A percentile compares a stretch with the other conserved stretches of the same genome.
These are phyloP conservation scores for Leptoteleia sp. DNA, from an alignment of 1,140 invertebrate genomes.

Conservation along the genomic window DNA sequence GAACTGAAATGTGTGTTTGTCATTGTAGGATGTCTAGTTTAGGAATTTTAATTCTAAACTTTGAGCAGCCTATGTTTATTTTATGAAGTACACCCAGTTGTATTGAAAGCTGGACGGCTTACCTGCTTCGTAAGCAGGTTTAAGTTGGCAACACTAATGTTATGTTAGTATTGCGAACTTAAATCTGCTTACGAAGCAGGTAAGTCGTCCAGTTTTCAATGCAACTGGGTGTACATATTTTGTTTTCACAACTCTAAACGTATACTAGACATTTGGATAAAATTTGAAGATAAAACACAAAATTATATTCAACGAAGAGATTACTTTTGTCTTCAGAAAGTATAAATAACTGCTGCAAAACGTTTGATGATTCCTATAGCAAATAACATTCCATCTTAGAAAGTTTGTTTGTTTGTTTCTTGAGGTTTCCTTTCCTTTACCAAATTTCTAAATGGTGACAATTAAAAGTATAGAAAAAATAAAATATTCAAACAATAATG, in stretches of 20 bases:
- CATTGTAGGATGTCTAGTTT: constrained; percentile 16
- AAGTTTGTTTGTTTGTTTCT: constrained; percentile 39
- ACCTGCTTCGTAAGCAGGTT: too few species aligned
- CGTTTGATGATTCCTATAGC: constrained; percentile 42
- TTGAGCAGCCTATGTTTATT: too few species aligned
- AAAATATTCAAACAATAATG: too few species aligned
- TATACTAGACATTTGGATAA: constrained; percentile 13
- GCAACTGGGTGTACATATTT: too few species aligned
- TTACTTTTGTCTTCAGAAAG: not conserved
- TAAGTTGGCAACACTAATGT: too few species aligned
- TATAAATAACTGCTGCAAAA: constrained; percentile 19
- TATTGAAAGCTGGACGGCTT: too few species aligned
- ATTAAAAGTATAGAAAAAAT: not conserved
- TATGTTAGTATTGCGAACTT: not conserved
- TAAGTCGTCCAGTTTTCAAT: too few species aligned
- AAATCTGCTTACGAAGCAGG: too few species aligned
- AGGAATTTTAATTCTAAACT: too few species aligned
- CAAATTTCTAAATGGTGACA: not conserved
- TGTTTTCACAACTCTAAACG: not conserved
- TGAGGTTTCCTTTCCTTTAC: constrained; percentile 12
- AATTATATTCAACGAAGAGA: not conserved
- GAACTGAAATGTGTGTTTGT: constrained; percentile 30
- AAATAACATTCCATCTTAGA: constrained; percentile 23
- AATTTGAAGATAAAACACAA: constrained; percentile 15
- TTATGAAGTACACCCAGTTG: too few species aligned